phyloP scores from a whole-genome alignment of 2,888 invertebrate species.

The Dicycla oo region DNA sequence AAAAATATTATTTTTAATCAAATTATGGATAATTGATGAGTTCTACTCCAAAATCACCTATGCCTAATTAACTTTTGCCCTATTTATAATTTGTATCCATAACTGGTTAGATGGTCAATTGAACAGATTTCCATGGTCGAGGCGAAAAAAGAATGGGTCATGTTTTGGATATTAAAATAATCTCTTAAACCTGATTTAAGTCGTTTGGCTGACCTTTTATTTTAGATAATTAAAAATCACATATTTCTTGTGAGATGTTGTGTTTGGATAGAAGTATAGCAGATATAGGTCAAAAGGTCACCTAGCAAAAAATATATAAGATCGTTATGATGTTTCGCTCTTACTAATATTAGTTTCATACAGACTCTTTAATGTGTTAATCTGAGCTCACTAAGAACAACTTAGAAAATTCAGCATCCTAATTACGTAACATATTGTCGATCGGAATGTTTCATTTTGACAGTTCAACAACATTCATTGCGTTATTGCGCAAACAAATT shows the following conservation, averaged over 20 bases:
- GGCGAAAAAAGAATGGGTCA: not conserved
- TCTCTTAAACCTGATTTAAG: conserved; percentile 3
- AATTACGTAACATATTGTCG: too few relatives aligned
- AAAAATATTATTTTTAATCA: too few relatives aligned
- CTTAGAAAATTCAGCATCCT: too few relatives aligned
- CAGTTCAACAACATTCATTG: too few relatives aligned
- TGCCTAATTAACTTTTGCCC: not conserved
- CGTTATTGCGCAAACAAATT: too few relatives aligned
- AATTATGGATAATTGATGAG: too few relatives aligned
- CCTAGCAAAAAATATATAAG: not conserved
- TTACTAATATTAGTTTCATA: not conserved
- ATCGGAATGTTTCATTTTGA: too few relatives aligned
- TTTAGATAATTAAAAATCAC: conserved; percentile 15
- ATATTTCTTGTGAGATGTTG: conserved; percentile 6
- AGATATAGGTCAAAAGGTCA: conserved; percentile 16
- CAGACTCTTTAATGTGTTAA: too few relatives aligned
- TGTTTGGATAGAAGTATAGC: not conserved
- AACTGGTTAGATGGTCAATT: not conserved
- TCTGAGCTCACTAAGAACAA: too few relatives aligned
- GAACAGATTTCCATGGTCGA: not conserved
- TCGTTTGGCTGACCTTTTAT: conserved; percentile 14
- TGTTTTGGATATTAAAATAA: not conserved
- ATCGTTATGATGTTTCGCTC: conserved; percentile 1
- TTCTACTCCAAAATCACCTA: not conserved
- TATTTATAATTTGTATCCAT: not conserved